Evolutionary conservation across 2,797 vertebrate genomes (phyloP).

Genomic region (Cynopterus sphinx): DNA sequence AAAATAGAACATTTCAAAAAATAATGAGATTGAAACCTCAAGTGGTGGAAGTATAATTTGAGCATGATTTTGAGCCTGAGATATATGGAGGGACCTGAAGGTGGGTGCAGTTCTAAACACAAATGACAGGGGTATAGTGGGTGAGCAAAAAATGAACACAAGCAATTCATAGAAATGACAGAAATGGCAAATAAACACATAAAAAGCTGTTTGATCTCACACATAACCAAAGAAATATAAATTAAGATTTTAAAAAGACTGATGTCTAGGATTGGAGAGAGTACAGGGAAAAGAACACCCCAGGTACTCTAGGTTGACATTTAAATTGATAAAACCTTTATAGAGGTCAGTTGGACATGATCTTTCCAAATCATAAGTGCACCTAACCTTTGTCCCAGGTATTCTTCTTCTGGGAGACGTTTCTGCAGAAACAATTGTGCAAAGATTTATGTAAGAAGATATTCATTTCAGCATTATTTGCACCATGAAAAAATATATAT

Average conservation of each 20-base stretch:
- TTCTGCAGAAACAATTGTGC: background rate
- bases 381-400: background rate
- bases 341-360: background rate
- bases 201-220: background rate
- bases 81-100: background rate
- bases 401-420: background rate
- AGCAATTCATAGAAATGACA: background rate
- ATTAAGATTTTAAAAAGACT: background rate
- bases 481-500: background rate
- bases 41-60: background rate
- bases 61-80: background rate
- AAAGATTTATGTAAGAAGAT: background rate
- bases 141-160: background rate
- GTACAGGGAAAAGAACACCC: background rate
- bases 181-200: background rate
- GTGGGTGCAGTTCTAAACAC: background rate
- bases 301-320: background rate
- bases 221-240: background rate
- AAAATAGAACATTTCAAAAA: background rate
- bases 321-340: background rate
- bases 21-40: background rate
- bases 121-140: background rate
- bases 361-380: background rate
- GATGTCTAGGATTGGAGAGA: background rate
- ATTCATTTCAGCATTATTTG: background rate